Evolutionary conservation across 1,140 invertebrate genomes (phyloP).

Genomic region (Diorhabda sublineata): DNA sequence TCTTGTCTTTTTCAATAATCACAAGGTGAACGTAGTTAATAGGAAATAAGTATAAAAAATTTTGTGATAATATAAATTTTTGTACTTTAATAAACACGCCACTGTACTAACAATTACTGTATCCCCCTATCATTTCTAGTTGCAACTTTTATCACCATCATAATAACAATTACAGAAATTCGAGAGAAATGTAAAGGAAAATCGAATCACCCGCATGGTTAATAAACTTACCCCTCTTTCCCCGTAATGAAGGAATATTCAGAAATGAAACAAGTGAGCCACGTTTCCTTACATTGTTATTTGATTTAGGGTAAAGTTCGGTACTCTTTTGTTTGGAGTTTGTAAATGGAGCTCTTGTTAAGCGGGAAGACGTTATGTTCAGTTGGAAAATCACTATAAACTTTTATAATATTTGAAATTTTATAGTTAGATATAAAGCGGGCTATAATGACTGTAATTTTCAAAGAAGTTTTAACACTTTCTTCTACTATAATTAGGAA

Average conservation of each 20-base stretch:
- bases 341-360: neutral
- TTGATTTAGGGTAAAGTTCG: constrained; percentile 2
- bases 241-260: neutral
- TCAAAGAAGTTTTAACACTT: too few relatives aligned
- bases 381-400: neutral
- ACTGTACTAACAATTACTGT: too few relatives aligned
- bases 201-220: neutral
- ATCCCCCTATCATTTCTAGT: neutral
- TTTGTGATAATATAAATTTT: too few relatives aligned
- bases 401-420: neutral
- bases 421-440: too few relatives aligned
- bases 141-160: neutral
- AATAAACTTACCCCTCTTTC: neutral
- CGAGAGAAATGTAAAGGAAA: neutral
- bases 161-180: neutral
- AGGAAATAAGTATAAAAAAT: too few relatives aligned
- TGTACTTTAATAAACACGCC: too few relatives aligned
- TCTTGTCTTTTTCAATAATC: too few relatives aligned
- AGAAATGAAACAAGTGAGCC: neutral
- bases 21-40: too few relatives aligned
- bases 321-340: neutral
- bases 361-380: neutral
- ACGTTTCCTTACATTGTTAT: neutral
- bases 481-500: too few relatives aligned
- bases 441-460: too few relatives aligned